Percentiles rank a stretch among this genome's conserved stretches.
Evolutionary conservation across 2,113 vertebrate genomes (phyloP).

Genomic region (Synodontis membranacea): DNA sequence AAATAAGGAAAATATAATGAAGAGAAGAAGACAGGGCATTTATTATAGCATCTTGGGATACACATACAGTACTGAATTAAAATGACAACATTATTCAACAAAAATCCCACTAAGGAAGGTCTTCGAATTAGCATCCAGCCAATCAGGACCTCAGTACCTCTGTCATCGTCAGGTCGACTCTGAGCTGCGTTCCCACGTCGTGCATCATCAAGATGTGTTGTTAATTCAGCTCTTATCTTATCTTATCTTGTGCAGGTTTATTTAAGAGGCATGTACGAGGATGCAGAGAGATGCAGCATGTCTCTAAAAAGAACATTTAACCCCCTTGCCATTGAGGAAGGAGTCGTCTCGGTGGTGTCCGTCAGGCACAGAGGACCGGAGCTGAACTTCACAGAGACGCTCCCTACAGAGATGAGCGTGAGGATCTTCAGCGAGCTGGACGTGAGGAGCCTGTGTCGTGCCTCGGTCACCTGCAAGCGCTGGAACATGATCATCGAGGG

Average conservation of each 20-base stretch:
- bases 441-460: slow-evolving; percentile 75
- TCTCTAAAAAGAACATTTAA: slow-evolving; percentile 51
- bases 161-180: background rate
- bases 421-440: slow-evolving; percentile 82
- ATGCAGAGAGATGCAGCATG: slow-evolving; percentile 69
- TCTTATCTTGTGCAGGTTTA: background rate
- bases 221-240: background rate
- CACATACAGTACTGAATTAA: background rate
- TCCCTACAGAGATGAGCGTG: slow-evolving; percentile 79
- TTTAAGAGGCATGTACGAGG: background rate
- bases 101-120: background rate
- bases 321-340: slow-evolving; percentile 31
- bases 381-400: slow-evolving; percentile 68
- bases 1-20: background rate
- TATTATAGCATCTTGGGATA: background rate
- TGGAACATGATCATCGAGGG: slow-evolving; percentile 78
- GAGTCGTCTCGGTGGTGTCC: slow-evolving; percentile 21
- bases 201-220: background rate
- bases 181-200: no score
- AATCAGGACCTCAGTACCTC: background rate
- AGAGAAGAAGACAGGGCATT: background rate
- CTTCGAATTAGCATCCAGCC: background rate
- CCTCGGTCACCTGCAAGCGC: slow-evolving; percentile 73
- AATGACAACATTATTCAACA: background rate
- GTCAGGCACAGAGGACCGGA: background rate